Base-by-base conservation (phyloP, 2,113 vertebrate species). In the Laticauda laticaudata region DNA sequence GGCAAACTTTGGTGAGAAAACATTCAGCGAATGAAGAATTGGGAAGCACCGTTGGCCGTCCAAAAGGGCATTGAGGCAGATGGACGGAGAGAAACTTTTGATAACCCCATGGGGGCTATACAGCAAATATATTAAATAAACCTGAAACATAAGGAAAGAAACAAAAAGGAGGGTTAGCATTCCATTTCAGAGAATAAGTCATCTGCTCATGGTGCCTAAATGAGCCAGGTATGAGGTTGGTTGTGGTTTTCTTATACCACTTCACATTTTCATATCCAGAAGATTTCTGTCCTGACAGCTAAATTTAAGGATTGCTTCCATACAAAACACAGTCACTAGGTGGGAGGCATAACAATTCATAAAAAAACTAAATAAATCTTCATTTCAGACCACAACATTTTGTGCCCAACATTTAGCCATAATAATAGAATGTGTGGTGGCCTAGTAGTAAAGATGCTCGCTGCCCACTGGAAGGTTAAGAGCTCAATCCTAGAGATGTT, bases 71-170 rank as follows among this genome's bases (percentile, higher is more conserved):
- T 95, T 94, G 97, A 98, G 97, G 97, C 98, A 96, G 98, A 97
- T 91, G 94, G 97, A 97, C 96, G 97, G 96, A 97, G 95, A 97
- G 95, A 95, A 95, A 97, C 97, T 98, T 97, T 81, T 96, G 95
- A 97, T 96, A 96, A 98, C 98, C 98, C 98, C 98, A 98, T 98
- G 96, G 98, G 98, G 98, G 98, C 97, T 93, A 98, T 98, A 98
- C 97, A 97, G 96, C 96, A 97, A 98, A 97, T 96, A 97, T 95
- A 96, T 98, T 98, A 97, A 98, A 98, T 98, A 97, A 98, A 97
- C 97, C 98, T 98, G 96, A 20, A 95, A 96, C 75, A 2, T 93
- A 96, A 98, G 95, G 93, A 97, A 96, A 97, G 93, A 11, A 59
- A 2, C 2, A 11, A 39, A 87, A 90, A 87, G n/a, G 95, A 87